Base-by-base conservation (phyloP, 2,113 vertebrate species). In the Nothobranchius kuhntae region DNA sequence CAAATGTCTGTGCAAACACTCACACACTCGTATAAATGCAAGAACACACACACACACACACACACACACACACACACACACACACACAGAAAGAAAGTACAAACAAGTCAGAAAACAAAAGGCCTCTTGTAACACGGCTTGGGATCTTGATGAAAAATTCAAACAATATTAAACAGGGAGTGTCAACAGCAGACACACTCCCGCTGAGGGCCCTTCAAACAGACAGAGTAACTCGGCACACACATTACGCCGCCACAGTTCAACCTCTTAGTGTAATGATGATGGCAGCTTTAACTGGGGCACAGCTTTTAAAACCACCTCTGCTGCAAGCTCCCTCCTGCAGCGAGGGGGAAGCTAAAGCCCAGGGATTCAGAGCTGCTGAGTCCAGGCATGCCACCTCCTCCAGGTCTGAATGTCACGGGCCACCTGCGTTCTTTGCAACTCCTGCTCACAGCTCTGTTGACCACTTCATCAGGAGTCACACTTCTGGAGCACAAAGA, bases 141-240 rank as follows among this genome's bases (percentile, higher is more conserved):
- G 80, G 93, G 92, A 91, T 94, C 85, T 70, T 83, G 91, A 92
- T 93, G 95, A 95, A 96, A 97, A 97, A 97, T 94, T 95, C 94
- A 97, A 96, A 95, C 94, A 95, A 94, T 96, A 96, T 95, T 94
- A 94, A 94, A 94, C 91, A 92, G 93, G 92, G 91, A 94, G 94
- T 94, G 96, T 96, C 95, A 95, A 95, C 94, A 95, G 82, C 73
- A 91, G 92, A 91, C 94, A 94, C 90, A 91, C 95, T 96, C 91
- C 92, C 96, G 94, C 93, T 93, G 86, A 96, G 95, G 94, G 94
- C 92, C 94, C 89, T 96, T 96, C 94, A 96, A 96, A 97, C 92
- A 96, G 93, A 95, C 92, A 92, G 93, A 95, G 94, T 93, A 94
- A 93, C 91, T 95, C 90, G 88, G 94, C 95, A 95, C 94, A 94